Evolutionary conservation across 2,888 invertebrate species (phyloP).

Genomic region (Spicauda simplicius): DNA sequence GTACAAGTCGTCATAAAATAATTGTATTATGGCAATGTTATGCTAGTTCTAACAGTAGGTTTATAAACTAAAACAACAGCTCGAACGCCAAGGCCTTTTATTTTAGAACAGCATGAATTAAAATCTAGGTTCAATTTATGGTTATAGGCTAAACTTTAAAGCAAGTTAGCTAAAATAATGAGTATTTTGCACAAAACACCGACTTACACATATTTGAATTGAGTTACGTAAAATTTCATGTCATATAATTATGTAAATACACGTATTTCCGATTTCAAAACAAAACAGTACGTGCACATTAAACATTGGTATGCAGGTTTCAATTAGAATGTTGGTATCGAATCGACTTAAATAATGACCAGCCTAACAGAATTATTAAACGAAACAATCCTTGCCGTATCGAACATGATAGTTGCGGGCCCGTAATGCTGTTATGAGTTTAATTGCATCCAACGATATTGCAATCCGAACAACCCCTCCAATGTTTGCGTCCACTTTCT

Average conservation of each 20-base stretch:
- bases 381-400: conserved; percentile 38
- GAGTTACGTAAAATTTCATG: background rate
- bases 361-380: conserved; percentile 39
- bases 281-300: conserved; percentile 4
- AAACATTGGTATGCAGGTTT: conserved; percentile 23
- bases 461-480: conserved; percentile 25
- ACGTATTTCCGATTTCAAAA: conserved; percentile 13
- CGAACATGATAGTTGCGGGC: conserved; percentile 67
- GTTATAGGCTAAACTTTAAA: too few species aligned
- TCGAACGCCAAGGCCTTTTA: too few species aligned
- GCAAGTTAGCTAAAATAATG: too few species aligned
- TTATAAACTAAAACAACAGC: too few species aligned
- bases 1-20: too few species aligned
- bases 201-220: too few species aligned
- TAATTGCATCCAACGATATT: conserved; percentile 37
- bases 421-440: conserved; percentile 44
- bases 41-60: too few species aligned
- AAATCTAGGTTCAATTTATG: too few species aligned
- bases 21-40: too few species aligned
- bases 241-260: background rate
- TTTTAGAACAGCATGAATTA: too few species aligned
- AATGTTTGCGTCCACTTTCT: conserved; percentile 25
- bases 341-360: conserved; percentile 40
- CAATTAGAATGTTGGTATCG: conserved; percentile 36
- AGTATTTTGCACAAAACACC: too few species aligned